phyloP scores from a whole-genome alignment of 2,113 vertebrate genomes.

The Dipodomys stephensi region DNA sequence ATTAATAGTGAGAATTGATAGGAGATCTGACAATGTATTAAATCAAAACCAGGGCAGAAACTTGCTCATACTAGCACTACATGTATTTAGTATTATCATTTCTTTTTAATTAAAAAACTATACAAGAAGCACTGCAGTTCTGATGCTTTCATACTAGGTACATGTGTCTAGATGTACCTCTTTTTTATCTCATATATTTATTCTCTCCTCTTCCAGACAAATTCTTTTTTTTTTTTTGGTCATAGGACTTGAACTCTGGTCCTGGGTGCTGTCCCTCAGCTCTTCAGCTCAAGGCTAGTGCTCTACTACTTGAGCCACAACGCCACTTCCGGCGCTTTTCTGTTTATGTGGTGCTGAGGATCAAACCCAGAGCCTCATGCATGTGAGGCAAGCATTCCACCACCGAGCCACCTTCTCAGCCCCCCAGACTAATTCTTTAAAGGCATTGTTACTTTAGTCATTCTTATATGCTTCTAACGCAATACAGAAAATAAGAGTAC shows the following conservation, averaged over 20 bases:
- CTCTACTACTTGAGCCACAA: too few species aligned
- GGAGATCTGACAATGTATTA: slow-evolving; percentile 53
- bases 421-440: slow-evolving; percentile 16
- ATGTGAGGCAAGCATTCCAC: too few species aligned
- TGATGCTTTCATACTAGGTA: slow-evolving; percentile 4
- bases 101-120: slow-evolving; percentile 31
- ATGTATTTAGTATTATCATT: slow-evolving; percentile 21
- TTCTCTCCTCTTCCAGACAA: slow-evolving; percentile 5
- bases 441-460: slow-evolving; percentile 26
- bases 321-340: too few species aligned
- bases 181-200: background rate
- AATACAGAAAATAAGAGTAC: background rate
- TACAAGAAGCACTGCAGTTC: slow-evolving; percentile 20
- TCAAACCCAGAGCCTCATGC: too few species aligned
- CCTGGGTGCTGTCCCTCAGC: too few species aligned
- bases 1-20: slow-evolving; percentile 65
- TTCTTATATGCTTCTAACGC: background rate
- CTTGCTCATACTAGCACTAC: background rate
- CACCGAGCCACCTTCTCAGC: too few species aligned
- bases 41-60: slow-evolving; percentile 64
- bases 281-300: too few species aligned
- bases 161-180: background rate
- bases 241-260: too few species aligned
- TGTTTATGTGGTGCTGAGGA: too few species aligned
- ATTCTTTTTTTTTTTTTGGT: background rate